Base-by-base conservation (phyloP, 2,113 vertebrate genomes). In the Gallinago undulata region DNA sequence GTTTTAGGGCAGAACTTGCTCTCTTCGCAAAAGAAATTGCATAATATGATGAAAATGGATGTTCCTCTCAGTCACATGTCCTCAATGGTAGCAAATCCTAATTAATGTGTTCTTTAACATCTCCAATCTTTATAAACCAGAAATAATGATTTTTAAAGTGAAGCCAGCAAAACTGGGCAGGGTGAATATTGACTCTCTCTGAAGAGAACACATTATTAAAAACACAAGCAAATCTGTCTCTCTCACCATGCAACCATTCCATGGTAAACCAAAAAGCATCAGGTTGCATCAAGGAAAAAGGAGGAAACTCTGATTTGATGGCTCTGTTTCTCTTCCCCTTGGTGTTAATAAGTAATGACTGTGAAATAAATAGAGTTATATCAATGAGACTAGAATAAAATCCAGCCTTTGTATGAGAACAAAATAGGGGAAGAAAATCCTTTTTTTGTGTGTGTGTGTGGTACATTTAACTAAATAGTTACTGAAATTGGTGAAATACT, bases 191-290 rank as follows among this genome's bases (percentile, higher is more conserved):
- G 94, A 87, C 51, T 89, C 48, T 89, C 33, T 90, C 53, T 75
- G 57, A 93, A 89, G 80, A 89, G 95, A 94, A 93, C 93, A 94
- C 73, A 53, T 97, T 96, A 97, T 97, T 96, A 95, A 95, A 95
- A 94, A 94, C 93, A 96, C 73, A 97, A 96, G 94, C 63, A 82
- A 89, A 81, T 93, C 85, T 90, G 35, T 89, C 51, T 96, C 59
- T 88, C 88, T 95, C 90, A 62, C 88, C 53, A 56, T 92, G 89
- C 64, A 90, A 72, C 69, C 66, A 78, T 93, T 92, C 96, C 90
- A 89, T 87, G 86, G 76, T 89, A 96, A 96, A 96, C 92, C 88
- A 84, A 94, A 92, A 82, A 72, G 73, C 80, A 92, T 96, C 93
- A 95, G 86, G 86, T 97, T 95, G 92, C 95, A 95, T 92, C 53